A percentile compares a stretch with the other conserved stretches of the same genome.
These are phyloP conservation scores for Falcaria lacertinaria DNA, from an alignment of 2,888 invertebrate species.

Conservation along the genomic window DNA sequence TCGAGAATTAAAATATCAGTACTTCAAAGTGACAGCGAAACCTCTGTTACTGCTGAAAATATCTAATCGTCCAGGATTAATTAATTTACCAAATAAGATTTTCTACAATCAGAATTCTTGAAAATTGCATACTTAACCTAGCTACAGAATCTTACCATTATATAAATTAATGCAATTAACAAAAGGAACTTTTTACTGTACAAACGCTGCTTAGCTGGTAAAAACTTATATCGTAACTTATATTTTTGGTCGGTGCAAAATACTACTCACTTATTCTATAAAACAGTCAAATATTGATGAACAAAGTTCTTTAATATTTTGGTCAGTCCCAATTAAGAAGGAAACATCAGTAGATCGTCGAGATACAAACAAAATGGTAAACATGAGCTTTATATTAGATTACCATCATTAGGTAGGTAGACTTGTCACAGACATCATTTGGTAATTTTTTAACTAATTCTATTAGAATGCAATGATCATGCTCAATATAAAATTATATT, in stretches of 20 bases:
- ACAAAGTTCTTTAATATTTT: background rate
- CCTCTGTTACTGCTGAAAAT: no score
- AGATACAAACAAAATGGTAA: no score
- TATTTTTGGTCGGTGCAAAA: conserved; percentile 51
- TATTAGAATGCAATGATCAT: no score
- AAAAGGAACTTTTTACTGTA: conserved; percentile 37
- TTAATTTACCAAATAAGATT: no score
- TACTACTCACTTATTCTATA: conserved; percentile 23
- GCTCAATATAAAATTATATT: no score
- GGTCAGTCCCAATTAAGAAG: background rate
- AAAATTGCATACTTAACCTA: conserved; percentile 3
- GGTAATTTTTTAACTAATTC: no score
- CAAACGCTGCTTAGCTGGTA: conserved; percentile 29
- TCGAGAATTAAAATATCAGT: no score
- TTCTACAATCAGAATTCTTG: no score
- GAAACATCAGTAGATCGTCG: background rate
- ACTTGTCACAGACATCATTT: no score
- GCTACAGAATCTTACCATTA: background rate
- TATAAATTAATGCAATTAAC: conserved; percentile 12
- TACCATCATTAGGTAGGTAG: no score
- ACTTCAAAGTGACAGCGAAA: conserved; percentile 10
- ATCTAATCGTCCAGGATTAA: no score
- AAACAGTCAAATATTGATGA: background rate
- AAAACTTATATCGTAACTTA: conserved; percentile 29
- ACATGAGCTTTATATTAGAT: no score